Evolutionary conservation across 2,888 invertebrate species (phyloP), one percentile per base, ranked within the genome.

Genomic region (Busseola fusca): DNA sequence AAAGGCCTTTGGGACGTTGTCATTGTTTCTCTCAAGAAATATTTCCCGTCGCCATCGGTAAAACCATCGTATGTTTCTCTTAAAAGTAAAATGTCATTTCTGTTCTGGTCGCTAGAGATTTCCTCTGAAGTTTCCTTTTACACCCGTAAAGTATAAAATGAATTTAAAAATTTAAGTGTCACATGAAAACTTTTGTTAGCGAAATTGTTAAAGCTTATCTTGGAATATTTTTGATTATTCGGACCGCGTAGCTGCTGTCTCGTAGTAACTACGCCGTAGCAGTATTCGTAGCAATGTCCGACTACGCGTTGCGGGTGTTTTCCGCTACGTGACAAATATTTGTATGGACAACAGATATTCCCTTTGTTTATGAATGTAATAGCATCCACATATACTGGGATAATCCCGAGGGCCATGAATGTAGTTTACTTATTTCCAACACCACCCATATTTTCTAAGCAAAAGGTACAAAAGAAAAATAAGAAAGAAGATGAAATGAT

Each of bases 241-340:
- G 16, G 14, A 12, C 45, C 37, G 76, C 69, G 64, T 69, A 69
- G 63, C 45, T 30, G 25, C 16, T 10, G 42, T 21, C 18, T 30
- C 64, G 78, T 77, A 74, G 69, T 69, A 3, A 69, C 77, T 77
- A 79, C 77, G 74, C n/a, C 74, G 78, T 63, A 77, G 72, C 48
- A 52, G 2, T 12, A 7, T 34, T 71, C 64, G 74, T 74, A 74
- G 74, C 77, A 65, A 37, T 50, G 37, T 45, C 25, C 42, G 50
- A 21, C 40, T 25, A 60, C 30, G 57, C 65, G 59, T 59, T 10
- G 30, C 34, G 56, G 12, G 16, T 60, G 27, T 48, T 50, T 59
- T 42, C 25, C 10, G 64, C 42, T 77, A 72, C 72, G 72, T 59
- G 64, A 64, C 65, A 72, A 77, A 64, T 76, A 72, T 76, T 72